phyloP scores from a whole-genome alignment of 1,140 invertebrate genomes.

The Arctopsyche grandis region DNA sequence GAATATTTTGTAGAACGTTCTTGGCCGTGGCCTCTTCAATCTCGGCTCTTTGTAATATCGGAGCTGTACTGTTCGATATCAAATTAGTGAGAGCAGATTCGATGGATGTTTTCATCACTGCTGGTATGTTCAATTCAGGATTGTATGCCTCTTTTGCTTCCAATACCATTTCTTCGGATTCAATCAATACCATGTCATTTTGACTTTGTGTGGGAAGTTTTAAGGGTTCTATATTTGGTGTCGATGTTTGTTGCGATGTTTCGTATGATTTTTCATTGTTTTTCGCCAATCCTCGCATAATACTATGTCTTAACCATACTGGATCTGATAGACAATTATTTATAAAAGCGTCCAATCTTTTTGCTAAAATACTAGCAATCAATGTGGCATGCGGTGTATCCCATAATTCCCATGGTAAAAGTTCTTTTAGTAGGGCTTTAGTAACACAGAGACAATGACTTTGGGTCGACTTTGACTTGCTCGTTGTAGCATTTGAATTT shows the following conservation, averaged over 20 bases:
- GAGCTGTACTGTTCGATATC: conserved; percentile 56
- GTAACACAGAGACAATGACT: conserved; percentile 71
- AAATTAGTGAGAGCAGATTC: conserved; percentile 53
- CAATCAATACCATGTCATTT: background rate
- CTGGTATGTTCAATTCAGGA: background rate
- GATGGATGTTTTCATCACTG: conserved; percentile 45
- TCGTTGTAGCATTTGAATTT: conserved; percentile 58
- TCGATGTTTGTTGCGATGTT: too few species aligned
- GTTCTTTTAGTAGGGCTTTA: conserved; percentile 69
- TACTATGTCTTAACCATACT: conserved; percentile 66
- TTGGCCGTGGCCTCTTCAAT: conserved; percentile 52
- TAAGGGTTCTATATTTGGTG: too few species aligned
- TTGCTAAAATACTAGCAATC: conserved; percentile 70
- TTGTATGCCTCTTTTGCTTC: background rate
- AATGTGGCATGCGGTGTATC: conserved; percentile 73
- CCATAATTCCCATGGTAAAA: conserved; percentile 73
- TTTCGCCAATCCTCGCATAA: conserved; percentile 53
- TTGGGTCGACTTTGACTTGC: conserved; percentile 61
- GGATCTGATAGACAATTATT: conserved; percentile 64
- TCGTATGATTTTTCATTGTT: background rate
- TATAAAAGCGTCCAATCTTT: conserved; percentile 66
- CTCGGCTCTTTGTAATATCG: conserved; percentile 56
- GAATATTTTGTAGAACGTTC: conserved; percentile 42
- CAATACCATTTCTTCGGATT: background rate
- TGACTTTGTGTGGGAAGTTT: background rate